Evolutionary conservation across 2,797 vertebrate genomes (phyloP), one percentile per base, ranked within the genome.

Genomic region (Cyprinodon diabolis): DNA sequence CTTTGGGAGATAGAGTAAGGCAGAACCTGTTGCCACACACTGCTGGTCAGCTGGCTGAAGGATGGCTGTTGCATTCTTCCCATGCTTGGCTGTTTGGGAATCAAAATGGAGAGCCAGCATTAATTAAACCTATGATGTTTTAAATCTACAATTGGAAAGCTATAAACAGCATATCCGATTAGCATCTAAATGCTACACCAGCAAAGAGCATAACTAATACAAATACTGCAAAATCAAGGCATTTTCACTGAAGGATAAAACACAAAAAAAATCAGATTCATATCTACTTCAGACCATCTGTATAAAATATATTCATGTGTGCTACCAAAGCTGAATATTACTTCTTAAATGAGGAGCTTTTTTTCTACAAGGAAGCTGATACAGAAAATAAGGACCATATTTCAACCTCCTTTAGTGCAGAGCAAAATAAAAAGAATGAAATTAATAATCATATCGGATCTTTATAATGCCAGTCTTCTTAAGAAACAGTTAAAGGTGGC

Each of bases 401-500:
- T 43, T 43, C 60, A 43, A 19, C 60, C 37, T 60, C 15, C 15
- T 37, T 10, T 8, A 8, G 37, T 43, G 9, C 60, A 17, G 43
- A 19, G 60, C 37, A 37, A 43, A 45, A 45, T 43, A 35, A 63
- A 45, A 43, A 43, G 6, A 45, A 63, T 63, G 37, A 63, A n/a
- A 63, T 40, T n/a, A 45, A 40, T 63, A 63, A 63, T 45, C 5
- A 3, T n/a, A 63, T 63, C 40, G 43, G 37, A 63, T 63, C 60
- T 45, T 63, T 43, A 63, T 63, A n/a, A 4, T 63, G 19, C 60
- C 17, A 19, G 60, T 63, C 60, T 45, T 45, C 40, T 63, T 40
- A 62, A 40, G 11, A 63, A 63, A 43, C 60, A 63, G 37, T 35
- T 52, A 68, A n/a, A 69, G 55, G n/a, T 43, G n/a, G 40, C 40